Conservation (phyloP, 2,113 vertebrate genomes). For the Chunga burmeisteri region DNA sequence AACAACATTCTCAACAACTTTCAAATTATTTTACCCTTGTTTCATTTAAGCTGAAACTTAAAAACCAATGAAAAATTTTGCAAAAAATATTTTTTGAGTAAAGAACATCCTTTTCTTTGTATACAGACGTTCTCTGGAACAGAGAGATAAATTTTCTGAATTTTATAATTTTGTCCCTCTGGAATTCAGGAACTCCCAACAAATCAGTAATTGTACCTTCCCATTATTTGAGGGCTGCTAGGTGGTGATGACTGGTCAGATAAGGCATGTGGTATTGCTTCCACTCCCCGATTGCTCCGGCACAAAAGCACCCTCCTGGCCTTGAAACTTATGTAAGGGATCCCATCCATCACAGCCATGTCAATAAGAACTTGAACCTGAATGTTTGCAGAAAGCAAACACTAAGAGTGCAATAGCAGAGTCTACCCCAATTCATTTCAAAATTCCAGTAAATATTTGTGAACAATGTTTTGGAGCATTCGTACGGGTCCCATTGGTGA, state of each 20-base stretch:
- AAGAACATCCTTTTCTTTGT: background rate
- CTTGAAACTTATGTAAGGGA: background rate
- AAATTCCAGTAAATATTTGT: slow-evolving; percentile 29
- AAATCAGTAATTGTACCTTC: background rate
- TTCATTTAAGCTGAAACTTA: background rate
- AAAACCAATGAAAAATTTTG: background rate
- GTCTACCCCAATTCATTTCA: background rate
- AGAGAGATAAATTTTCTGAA: background rate
- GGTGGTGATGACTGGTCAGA: background rate
- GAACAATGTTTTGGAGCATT: background rate
- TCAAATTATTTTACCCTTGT: background rate
- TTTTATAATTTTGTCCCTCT: background rate
- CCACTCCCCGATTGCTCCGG: fast-evolving
- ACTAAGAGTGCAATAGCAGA: background rate
- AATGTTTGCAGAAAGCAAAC: slow-evolving; percentile 17
- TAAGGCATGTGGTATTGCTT: background rate
- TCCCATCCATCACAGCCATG: background rate
- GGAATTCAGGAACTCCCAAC: background rate
- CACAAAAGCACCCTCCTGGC: background rate
- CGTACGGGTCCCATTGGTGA: background rate
- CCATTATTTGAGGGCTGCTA: background rate
- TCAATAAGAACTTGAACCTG: slow-evolving; percentile 38
- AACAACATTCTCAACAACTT: background rate
- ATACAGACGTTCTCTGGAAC: background rate
- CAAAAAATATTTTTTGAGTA: background rate